Evolutionary conservation across 2,113 vertebrate species (phyloP).

Genomic region (Pituophis catenifer): DNA sequence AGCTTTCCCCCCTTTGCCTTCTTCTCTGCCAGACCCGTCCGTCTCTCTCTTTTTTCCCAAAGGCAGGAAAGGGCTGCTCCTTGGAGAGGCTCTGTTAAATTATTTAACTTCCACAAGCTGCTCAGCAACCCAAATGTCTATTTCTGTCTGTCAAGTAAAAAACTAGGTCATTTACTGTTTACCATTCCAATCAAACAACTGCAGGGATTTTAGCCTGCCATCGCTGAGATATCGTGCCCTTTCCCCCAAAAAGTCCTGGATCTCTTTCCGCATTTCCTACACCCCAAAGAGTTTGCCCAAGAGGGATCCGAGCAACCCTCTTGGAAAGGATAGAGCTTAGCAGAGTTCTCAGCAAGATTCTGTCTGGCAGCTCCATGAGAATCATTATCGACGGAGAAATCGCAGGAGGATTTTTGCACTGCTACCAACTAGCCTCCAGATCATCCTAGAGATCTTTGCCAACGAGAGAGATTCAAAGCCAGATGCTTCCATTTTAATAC

Average conservation of each 20-base stretch:
- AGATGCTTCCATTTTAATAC: conserved; percentile 42
- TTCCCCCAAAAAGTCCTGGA: background rate
- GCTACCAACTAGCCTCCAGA: background rate
- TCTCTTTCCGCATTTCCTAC: background rate
- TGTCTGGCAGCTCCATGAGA: background rate
- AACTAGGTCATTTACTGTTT: conserved; percentile 54
- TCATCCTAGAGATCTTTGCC: background rate
- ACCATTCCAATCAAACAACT: background rate
- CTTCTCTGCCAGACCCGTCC: background rate
- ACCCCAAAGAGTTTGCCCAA: background rate
- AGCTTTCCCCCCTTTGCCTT: background rate
- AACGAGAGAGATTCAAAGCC: conserved; percentile 28
- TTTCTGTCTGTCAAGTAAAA: conserved; percentile 6
- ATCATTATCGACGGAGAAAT: background rate
- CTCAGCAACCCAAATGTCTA: conserved; percentile 20
- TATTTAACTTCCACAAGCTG: background rate
- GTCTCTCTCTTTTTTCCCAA: background rate
- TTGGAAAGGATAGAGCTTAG: background rate
- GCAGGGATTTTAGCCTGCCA: background rate
- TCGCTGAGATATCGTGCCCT: rapidly evolving
- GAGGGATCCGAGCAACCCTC: background rate
- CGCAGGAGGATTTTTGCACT: background rate
- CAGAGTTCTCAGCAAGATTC: background rate
- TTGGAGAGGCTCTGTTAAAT: rapidly evolving
- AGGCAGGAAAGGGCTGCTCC: conserved; percentile 2